Base-by-base conservation (phyloP, 2,797 vertebrate genomes). In the Remorina albescens region DNA sequence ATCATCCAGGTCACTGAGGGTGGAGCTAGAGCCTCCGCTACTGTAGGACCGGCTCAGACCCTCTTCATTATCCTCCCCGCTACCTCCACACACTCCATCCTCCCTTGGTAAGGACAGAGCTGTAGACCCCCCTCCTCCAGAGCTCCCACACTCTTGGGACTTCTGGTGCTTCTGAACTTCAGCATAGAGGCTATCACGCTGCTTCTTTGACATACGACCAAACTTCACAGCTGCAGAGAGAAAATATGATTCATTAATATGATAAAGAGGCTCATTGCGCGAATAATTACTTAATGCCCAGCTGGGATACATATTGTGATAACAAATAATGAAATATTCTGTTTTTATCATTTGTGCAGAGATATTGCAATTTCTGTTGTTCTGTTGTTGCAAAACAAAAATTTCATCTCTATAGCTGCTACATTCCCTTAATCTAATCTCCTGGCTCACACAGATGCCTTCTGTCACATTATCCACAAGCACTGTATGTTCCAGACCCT, bases 141-240 rank as follows among this genome's bases (percentile, higher is more conserved):
- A 76, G 44, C 0, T 81, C 42, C 5, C 72, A 30, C 94, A 93
- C 87, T 96, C 95, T 88, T 96, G 96, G 84, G 92, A 95, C 87
- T 97, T 96, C 83, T 97, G 96, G 84, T 98, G 97, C 79, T 96
- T 96, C 86, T 98, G 96, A 49, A 98, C 96, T 88, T 98, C 97
- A 0, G 96, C 97, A 0, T 97, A 98, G 23, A 98, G 95, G 86
- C 96, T 97, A 92, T 98, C 97, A 0, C 96, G 94, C 89, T 98
- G 97, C 87, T 98, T 98, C 93, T 98, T 98, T 1, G 97, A 97
- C 97, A 98, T 98, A 39, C 97, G 96, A 28, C 97, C 97, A 0
- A 98, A 98, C 89, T 98, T 98, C 81, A 98, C 97, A 8, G 97
- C 97, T 98, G 89, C 13, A 56, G 49, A 66, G 34, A 54, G 36